Base-by-base conservation (phyloP, 1,140 invertebrate genomes). In the Neodiprion virginianus region DNA sequence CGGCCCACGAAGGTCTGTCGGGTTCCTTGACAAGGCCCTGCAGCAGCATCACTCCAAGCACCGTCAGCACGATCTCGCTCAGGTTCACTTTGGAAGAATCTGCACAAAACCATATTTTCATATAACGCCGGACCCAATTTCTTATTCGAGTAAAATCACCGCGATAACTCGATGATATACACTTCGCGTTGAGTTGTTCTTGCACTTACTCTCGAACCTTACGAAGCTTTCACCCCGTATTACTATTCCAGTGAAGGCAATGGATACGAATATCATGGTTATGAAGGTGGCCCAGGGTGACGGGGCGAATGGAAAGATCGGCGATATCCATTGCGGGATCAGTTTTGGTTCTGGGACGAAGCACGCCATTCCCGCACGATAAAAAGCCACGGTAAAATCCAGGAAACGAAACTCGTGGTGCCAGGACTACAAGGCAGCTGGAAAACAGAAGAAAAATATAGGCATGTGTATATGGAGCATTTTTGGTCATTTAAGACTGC, bases 381-480 rank as follows among this genome's bases (percentile, higher is more conserved):
- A 85, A 73, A 85, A 82, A 1, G 90, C 83, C 75, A 84, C 86
- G 3, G 91, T 89, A 74, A 91, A 88, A 80, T 92, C 91, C 77
- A 92, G 79, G 74, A 83, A 90, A 49, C 81, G 73, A 78, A 88
- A 91, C 82, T 88, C 88, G 78, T 89, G 85, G 77, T 89, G 90
- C 91, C 91, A 92, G 11, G 90, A 89, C 82, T 91, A 92, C 4
- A 92, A 80, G 48, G 91, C 91, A 77, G 85, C 90, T 89, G 74
- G 17, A 88, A 87, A 75, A 76, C 61, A 74, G 8, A 14, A 61
- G 11, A 12, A 61, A 8, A 17, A 17, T 61, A 7, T 4, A 61
- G 53, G 4, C 8, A 14, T 12, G n/a, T 61, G 53, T 17, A 61
- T 61, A 11, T 8, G 8, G 53, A 8, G 8, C 5, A 61, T 17